Conservation (phyloP, 2,888 invertebrate genomes). For the Euplagia quadripunctaria region DNA sequence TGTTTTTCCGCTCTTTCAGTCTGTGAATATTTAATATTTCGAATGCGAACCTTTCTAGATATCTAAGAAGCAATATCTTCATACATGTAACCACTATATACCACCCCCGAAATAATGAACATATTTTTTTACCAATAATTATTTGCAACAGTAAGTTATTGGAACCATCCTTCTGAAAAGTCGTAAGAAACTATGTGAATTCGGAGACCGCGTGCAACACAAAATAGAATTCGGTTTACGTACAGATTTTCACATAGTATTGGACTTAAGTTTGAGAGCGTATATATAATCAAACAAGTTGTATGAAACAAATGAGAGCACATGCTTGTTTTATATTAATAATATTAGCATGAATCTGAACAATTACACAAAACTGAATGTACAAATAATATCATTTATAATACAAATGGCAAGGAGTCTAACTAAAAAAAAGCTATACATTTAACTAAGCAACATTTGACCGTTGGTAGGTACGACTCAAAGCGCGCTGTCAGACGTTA, state of each 20-base stretch:
- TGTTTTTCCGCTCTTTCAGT: conserved; percentile 4
- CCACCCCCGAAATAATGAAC: neutral
- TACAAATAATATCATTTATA: too few relatives aligned
- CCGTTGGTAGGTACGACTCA: neutral
- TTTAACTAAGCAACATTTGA: too few relatives aligned
- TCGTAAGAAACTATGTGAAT: neutral
- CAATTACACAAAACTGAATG: neutral
- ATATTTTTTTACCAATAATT: neutral
- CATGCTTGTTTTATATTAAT: neutral
- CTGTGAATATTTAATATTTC: conserved; percentile 43
- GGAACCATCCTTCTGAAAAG: neutral
- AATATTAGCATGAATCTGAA: neutral
- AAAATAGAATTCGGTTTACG: too few relatives aligned
- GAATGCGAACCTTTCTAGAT: conserved; percentile 2
- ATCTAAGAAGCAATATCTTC: neutral
- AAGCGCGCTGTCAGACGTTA: neutral
- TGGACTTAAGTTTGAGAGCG: neutral
- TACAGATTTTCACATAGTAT: neutral
- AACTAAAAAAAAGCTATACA: neutral
- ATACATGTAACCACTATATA: neutral
- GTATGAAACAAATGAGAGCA: neutral
- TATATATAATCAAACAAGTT: neutral
- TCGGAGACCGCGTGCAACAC: too few relatives aligned
- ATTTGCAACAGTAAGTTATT: too few relatives aligned
- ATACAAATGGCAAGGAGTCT: too few relatives aligned